phyloP scores from a whole-genome alignment of 92 coral and sea anemone species.

The Palythoa caribaeorum region DNA sequence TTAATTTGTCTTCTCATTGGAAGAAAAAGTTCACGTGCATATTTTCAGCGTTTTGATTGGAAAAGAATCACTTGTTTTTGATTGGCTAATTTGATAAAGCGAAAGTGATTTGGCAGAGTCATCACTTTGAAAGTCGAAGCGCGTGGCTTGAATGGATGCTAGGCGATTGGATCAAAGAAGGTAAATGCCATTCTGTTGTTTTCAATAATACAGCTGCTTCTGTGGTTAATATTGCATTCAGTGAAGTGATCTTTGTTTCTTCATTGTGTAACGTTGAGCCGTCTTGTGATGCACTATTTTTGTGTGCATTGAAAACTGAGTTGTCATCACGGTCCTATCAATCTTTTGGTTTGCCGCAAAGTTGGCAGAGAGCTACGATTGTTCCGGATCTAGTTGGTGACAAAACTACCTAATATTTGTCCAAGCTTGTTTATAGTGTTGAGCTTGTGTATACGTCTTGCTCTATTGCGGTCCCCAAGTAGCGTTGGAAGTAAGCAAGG shows the following conservation, averaged over 20 bases:
- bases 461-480: not conserved
- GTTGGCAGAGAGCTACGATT: conserved; percentile 33
- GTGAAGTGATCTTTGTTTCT: not conserved
- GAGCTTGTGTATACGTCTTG: not conserved
- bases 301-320: not conserved
- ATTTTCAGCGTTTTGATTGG: not conserved
- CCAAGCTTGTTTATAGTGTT: not conserved
- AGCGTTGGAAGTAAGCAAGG: not conserved
- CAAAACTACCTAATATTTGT: not conserved
- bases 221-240: not conserved
- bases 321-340: conserved; percentile 14
- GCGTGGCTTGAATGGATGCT: conserved; percentile 20
- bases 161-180: not conserved
- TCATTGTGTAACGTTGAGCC: not conserved
- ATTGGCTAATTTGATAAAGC: not conserved
- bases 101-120: conserved; percentile 38
- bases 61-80: not conserved
- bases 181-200: not conserved
- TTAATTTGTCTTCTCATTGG: not conserved
- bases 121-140: conserved; percentile 6
- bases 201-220: too few species aligned
- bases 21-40: not conserved
- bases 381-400: conserved; percentile 30
- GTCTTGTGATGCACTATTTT: conserved; percentile 1
- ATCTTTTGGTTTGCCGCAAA: not conserved